Evolutionary conservation across 2,888 invertebrate species (phyloP).

Genomic region (Alitta virens): DNA sequence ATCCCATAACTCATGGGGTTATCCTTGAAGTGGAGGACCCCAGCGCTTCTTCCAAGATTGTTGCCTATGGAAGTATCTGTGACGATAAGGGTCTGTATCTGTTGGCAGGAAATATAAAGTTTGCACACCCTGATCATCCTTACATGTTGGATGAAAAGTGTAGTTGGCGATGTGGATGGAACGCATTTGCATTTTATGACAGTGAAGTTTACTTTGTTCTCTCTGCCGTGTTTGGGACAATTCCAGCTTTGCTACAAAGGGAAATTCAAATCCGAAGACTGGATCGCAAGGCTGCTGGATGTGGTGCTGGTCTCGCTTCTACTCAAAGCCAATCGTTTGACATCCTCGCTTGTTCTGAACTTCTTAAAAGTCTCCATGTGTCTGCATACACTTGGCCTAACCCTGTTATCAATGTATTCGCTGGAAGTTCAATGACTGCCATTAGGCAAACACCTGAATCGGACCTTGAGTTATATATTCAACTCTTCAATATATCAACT

Average conservation of each 20-base stretch:
- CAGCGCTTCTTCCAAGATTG: not conserved
- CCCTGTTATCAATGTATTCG: not conserved
- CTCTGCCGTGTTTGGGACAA: conserved; percentile 12
- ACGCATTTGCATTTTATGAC: conserved; percentile 11
- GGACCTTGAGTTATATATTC: not conserved
- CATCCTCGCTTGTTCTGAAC: not conserved
- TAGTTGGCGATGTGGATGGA: conserved; percentile 21
- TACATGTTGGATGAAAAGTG: conserved; percentile 12
- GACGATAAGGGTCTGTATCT: not conserved
- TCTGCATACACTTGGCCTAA: not conserved
- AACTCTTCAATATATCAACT: not conserved
- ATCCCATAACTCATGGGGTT: not conserved
- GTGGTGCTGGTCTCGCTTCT: not conserved
- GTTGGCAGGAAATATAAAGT: not conserved
- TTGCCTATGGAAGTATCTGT: not conserved
- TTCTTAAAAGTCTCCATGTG: not conserved
- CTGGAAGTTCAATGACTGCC: not conserved
- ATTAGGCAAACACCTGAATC: not conserved
- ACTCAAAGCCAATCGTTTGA: not conserved
- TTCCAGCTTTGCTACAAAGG: not conserved
- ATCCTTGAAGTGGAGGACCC: conserved; percentile 8
- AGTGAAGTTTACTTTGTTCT: conserved; percentile 15
- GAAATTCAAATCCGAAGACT: conserved; percentile 7
- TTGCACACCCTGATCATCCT: conserved; percentile 5
- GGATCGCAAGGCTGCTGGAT: not conserved